These are phyloP conservation scores for Chelonus insularis DNA, from an alignment of 1,140 invertebrate species.

Conservation along the genomic window DNA sequence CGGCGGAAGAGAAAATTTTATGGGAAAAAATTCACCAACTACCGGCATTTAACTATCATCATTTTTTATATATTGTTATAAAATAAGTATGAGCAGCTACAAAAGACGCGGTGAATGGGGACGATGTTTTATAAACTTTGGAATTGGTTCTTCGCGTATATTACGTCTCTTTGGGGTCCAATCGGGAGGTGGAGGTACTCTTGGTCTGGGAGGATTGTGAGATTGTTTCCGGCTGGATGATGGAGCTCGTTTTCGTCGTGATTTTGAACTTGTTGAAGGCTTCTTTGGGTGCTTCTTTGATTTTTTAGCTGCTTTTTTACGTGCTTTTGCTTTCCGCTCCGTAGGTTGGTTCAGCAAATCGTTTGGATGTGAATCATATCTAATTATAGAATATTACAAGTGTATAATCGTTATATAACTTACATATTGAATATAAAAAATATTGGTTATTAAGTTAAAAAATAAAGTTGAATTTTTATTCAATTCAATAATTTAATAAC, in stretches of 20 bases:
- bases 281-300: no score
- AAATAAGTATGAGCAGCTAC: no score
- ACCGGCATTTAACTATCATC: not conserved
- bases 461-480: no score
- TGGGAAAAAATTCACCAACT: constrained; percentile 38
- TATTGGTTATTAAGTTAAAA: no score
- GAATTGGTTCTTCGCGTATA: constrained; percentile 37
- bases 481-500: no score
- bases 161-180: constrained; percentile 37
- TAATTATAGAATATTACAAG: no score
- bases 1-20: constrained; percentile 44
- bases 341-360: no score
- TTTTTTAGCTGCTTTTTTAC: no score
- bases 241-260: constrained; percentile 16
- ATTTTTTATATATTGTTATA: not conserved
- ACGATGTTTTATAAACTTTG: constrained; percentile 35
- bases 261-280: constrained; percentile 24
- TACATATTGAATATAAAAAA: no score
- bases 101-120: not conserved
- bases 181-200: constrained; percentile 32
- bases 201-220: constrained; percentile 26
- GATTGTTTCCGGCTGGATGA: constrained; percentile 7
- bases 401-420: no score
- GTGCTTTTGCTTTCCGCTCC: no score
- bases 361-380: no score